Evolutionary conservation across 2,113 vertebrate genomes (phyloP).

Genomic region (Hypomesus transpacificus): DNA sequence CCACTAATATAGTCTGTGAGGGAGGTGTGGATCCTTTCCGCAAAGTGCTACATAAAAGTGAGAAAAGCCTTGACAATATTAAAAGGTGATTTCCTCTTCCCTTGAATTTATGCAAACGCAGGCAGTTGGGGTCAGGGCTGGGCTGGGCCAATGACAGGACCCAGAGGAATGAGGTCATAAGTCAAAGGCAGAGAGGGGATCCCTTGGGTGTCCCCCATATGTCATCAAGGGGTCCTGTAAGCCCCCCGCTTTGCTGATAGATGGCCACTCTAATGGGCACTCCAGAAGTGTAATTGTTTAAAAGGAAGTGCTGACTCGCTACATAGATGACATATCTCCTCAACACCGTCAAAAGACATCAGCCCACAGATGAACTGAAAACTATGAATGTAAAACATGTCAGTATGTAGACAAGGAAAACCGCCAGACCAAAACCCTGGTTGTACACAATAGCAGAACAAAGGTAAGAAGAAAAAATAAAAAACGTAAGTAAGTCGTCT

Average conservation of each 20-base stretch:
- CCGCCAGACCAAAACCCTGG: background rate
- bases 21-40: slow-evolving; percentile 35
- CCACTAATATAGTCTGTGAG: background rate
- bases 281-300: slow-evolving; percentile 53
- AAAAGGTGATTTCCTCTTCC: slow-evolving; percentile 55
- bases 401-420: background rate
- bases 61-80: slow-evolving; percentile 42
- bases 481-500: background rate
- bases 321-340: slow-evolving; percentile 43
- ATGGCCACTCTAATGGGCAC: slow-evolving; percentile 43
- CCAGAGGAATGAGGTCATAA: slow-evolving; percentile 52
- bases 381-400: background rate
- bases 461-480: background rate
- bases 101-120: slow-evolving; percentile 17
- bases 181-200: slow-evolving; percentile 40
- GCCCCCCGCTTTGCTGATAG: slow-evolving; percentile 56
- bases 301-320: slow-evolving; percentile 51
- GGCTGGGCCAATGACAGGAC: slow-evolving; percentile 47
- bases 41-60: slow-evolving; percentile 33
- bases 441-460: background rate
- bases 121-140: slow-evolving; percentile 35
- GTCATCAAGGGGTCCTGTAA: slow-evolving; percentile 54
- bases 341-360: slow-evolving; percentile 12
- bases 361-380: background rate
- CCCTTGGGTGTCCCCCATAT: slow-evolving; percentile 58